Percentiles rank a stretch among this genome's conserved stretches.
These are phyloP conservation scores for Baryphthengus martii DNA, from an alignment of 2,113 vertebrate genomes.

Conservation along the genomic window DNA sequence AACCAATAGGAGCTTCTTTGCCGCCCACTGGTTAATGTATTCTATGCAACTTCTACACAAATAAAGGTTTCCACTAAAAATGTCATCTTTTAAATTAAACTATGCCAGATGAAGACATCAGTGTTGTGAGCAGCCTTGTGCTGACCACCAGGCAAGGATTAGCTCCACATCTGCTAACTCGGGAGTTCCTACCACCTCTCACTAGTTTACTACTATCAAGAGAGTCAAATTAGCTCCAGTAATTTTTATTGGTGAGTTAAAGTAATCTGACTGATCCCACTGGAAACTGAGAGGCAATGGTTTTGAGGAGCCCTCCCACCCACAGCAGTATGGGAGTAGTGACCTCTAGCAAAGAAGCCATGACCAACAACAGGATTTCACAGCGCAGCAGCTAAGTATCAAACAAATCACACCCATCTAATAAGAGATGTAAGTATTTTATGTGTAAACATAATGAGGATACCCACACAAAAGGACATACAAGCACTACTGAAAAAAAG, in stretches of 20 bases:
- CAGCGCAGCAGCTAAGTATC: background rate
- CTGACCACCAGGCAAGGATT: background rate
- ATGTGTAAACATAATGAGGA: background rate
- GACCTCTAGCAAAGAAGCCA: background rate
- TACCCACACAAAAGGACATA: background rate
- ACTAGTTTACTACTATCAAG: background rate
- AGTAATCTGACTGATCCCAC: background rate
- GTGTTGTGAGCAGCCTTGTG: background rate
- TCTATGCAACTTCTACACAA: background rate
- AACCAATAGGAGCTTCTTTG: background rate
- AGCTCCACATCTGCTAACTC: background rate
- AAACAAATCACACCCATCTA: background rate
- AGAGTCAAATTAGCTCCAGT: background rate
- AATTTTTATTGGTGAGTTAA: background rate
- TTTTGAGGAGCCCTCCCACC: background rate
- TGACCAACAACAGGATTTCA: background rate
- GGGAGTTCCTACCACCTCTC: background rate
- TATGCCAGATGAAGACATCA: background rate
- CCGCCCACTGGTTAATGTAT: background rate
- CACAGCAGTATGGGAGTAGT: background rate
- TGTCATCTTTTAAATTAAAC: background rate
- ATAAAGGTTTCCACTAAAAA: background rate
- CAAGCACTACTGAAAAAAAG: rapidly evolving
- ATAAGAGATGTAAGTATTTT: background rate
- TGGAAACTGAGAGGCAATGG: background rate